Evolutionary conservation across 30 jellyfish, hydroid and myxozoan species (phyloP).

Genomic region (Mastigias papua): DNA sequence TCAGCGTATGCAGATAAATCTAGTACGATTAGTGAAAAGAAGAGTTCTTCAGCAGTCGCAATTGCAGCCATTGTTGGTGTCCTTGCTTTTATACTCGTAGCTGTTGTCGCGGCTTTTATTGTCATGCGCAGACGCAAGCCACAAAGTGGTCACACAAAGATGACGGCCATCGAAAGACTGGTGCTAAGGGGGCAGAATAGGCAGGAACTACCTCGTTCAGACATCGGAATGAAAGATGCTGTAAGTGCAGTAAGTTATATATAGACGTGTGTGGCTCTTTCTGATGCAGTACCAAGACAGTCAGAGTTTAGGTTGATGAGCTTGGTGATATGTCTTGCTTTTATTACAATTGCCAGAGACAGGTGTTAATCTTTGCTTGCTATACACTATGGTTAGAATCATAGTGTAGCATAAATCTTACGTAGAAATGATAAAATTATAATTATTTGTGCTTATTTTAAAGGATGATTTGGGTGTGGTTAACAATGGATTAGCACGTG

Average conservation of each 20-base stretch:
- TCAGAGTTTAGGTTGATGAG: no score
- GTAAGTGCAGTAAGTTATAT: slow-evolving; percentile 15
- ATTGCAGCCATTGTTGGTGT: slow-evolving; percentile 23
- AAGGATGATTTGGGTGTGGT: slow-evolving; percentile 29
- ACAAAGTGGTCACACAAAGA: neutral
- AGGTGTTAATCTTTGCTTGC: no score
- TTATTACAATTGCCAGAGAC: no score
- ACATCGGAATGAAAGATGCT: slow-evolving; percentile 38
- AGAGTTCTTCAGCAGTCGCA: neutral
- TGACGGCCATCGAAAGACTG: slow-evolving; percentile 55
- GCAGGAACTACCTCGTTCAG: slow-evolving; percentile 65
- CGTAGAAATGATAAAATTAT: neutral
- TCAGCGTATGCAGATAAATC: slow-evolving; percentile 19
- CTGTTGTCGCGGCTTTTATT: slow-evolving; percentile 1
- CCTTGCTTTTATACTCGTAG: slow-evolving; percentile 2
- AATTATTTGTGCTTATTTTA: neutral
- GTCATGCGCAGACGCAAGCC: slow-evolving; percentile 5
- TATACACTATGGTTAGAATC: no score
- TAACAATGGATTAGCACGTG: slow-evolving; percentile 9
- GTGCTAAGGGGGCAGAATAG: slow-evolving; percentile 60
- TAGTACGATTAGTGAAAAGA: neutral
- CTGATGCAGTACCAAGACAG: no score
- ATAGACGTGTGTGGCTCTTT: no score
- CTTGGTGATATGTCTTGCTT: no score
- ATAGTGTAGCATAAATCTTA: no score